Evolutionary conservation across 2,113 vertebrate genomes (phyloP).

Genomic region (Chionis minor): DNA sequence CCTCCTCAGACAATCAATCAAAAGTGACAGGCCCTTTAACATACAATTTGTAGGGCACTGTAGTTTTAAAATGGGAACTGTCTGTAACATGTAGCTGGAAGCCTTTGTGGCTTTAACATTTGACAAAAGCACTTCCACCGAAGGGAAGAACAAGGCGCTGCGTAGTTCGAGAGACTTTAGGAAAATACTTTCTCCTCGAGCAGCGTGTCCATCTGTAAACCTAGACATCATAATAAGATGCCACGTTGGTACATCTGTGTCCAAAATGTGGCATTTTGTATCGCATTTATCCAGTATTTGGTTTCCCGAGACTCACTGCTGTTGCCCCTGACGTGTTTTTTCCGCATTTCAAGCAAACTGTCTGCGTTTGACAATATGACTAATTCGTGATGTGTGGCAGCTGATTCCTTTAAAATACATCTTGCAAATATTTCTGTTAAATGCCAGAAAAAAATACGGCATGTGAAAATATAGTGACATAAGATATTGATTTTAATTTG

Average conservation of each 20-base stretch:
- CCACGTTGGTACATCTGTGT: neutral
- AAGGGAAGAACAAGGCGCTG: neutral
- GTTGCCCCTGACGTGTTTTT: neutral
- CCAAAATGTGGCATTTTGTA: neutral
- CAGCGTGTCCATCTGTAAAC: neutral
- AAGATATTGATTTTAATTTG: constrained; percentile 38
- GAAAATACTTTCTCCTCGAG: neutral
- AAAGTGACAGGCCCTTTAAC: constrained; percentile 83
- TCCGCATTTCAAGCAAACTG: neutral
- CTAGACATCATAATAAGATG: neutral
- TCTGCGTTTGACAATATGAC: neutral
- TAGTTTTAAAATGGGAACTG: constrained; percentile 82
- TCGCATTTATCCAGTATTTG: neutral
- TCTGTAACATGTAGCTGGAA: constrained; percentile 74
- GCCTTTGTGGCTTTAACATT: constrained; percentile 64
- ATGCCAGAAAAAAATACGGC: neutral
- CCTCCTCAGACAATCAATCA: constrained; percentile 89
- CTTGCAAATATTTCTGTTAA: constrained; percentile 19
- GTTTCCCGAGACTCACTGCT: neutral
- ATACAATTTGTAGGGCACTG: constrained; percentile 78
- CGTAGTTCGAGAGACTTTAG: neutral
- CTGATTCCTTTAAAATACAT: neutral
- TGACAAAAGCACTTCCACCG: neutral
- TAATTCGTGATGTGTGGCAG: neutral
- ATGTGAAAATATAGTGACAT: neutral